Evolutionary conservation across 2,113 vertebrate genomes (phyloP).

Genomic region (Hyperopisus bebe): DNA sequence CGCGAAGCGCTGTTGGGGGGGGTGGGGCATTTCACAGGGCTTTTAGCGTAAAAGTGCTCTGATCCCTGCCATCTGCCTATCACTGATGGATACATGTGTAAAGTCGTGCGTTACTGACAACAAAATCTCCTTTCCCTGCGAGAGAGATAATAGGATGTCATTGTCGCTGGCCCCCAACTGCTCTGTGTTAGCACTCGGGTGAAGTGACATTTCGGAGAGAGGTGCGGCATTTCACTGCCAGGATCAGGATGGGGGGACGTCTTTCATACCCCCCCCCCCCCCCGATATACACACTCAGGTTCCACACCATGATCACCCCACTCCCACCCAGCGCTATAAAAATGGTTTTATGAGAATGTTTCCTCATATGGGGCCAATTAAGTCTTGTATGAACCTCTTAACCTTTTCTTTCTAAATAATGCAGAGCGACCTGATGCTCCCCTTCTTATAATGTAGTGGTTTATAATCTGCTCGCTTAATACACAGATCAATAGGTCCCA

Average conservation of each 20-base stretch:
- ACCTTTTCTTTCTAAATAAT: conserved; percentile 3
- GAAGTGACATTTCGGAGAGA: conserved; percentile 59
- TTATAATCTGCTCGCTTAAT: conserved; percentile 37
- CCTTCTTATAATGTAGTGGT: neutral
- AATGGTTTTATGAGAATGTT: neutral
- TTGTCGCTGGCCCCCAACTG: conserved; percentile 36
- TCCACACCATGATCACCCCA: conserved; percentile 44
- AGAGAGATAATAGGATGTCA: conserved; percentile 49
- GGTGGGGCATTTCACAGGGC: conserved; percentile 36
- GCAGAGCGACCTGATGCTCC: neutral
- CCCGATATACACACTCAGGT: conserved; percentile 38
- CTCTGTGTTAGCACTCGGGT: conserved; percentile 45
- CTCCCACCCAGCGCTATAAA: neutral
- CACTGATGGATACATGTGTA: conserved; percentile 47
- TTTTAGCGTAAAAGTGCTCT: conserved; percentile 40
- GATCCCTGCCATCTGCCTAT: conserved; percentile 47
- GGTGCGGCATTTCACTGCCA: conserved; percentile 53
- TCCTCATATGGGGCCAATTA: neutral
- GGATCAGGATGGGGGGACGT: conserved; percentile 30
- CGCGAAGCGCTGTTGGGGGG: conserved; percentile 24
- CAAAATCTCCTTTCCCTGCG: conserved; percentile 26
- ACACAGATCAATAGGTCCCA: conserved; percentile 50
- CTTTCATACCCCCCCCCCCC: conserved; percentile 50
- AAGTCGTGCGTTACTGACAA: conserved; percentile 43
- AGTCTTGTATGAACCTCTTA: conserved; percentile 7